Evolutionary conservation across 1,140 invertebrate genomes (phyloP).

Genomic region (Paraescarpia echinospica): DNA sequence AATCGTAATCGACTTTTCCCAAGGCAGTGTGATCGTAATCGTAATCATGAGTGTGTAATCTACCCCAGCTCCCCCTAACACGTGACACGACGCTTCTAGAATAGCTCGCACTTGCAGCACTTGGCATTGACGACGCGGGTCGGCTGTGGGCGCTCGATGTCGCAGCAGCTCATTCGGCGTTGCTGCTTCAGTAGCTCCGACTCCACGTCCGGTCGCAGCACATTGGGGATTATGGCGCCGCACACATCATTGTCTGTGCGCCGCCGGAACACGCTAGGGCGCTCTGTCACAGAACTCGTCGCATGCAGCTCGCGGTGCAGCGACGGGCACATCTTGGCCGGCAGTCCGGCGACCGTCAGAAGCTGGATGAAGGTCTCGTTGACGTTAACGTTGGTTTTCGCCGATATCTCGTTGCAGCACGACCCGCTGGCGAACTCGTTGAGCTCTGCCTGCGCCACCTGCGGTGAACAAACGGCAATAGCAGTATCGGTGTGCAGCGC

Average conservation of each 20-base stretch:
- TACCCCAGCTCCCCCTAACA: background rate
- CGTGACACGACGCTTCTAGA: background rate
- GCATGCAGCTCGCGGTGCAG: slow-evolving; percentile 16
- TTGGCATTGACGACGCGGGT: background rate
- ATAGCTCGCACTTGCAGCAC: background rate
- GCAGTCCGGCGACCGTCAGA: background rate
- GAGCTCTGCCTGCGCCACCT: slow-evolving; percentile 1
- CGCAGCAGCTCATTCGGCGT: background rate
- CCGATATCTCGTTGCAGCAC: slow-evolving; percentile 5
- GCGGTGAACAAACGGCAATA: background rate
- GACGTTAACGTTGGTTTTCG: slow-evolving; percentile 17
- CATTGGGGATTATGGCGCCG: background rate
- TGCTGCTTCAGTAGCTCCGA: background rate
- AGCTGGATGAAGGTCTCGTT: slow-evolving; percentile 15
- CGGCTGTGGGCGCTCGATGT: background rate
- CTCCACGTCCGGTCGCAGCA: background rate
- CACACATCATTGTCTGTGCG: background rate
- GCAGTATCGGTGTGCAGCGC: too few relatives aligned
- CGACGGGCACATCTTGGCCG: slow-evolving; percentile 18
- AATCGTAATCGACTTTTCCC: too few relatives aligned
- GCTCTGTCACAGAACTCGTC: background rate
- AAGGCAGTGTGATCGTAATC: too few relatives aligned
- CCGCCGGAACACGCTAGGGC: background rate
- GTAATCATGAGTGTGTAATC: too few relatives aligned
- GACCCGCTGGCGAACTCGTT: background rate